Conservation (phyloP, 2,888 invertebrate species). For the Eupelmus urozonus region DNA sequence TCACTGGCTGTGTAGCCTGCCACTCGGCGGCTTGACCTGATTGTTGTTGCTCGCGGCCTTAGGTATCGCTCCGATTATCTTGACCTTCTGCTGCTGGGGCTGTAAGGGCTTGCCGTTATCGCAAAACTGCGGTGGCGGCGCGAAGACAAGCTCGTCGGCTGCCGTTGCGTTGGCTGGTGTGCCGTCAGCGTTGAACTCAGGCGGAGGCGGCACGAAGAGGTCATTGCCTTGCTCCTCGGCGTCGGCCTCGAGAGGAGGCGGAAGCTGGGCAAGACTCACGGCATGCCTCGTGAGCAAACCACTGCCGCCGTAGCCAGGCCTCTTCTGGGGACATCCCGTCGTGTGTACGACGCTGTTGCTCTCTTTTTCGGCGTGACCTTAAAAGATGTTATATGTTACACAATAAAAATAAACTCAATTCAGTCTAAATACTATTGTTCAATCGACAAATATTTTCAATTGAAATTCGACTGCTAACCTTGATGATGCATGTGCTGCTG, state of each 20-base stretch:
- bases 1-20: slow-evolving; percentile 78
- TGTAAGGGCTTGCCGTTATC: slow-evolving; percentile 80
- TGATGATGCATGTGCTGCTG: slow-evolving; percentile 62
- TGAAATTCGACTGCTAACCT: background rate
- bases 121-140: slow-evolving; percentile 94
- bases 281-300: slow-evolving; percentile 82
- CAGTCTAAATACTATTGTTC: background rate
- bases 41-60: slow-evolving; percentile 78
- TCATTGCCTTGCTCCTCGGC: slow-evolving; percentile 83
- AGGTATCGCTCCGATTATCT: slow-evolving; percentile 91
- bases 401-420: background rate
- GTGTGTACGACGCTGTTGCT: slow-evolving; percentile 15
- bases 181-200: slow-evolving; percentile 79
- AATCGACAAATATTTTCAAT: background rate
- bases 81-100: slow-evolving; percentile 79
- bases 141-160: slow-evolving; percentile 83
- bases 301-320: slow-evolving; percentile 71
- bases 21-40: slow-evolving; percentile 77
- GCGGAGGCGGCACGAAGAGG: slow-evolving; percentile 81
- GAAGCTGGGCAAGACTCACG: slow-evolving; percentile 87
- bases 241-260: slow-evolving; percentile 87
- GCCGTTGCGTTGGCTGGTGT: slow-evolving; percentile 70
- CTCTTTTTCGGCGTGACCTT: slow-evolving; percentile 48
- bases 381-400: no score
- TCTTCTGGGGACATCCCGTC: slow-evolving; percentile 34